Percentiles rank a stretch among this genome's conserved stretches.
Evolutionary conservation across 1,140 invertebrate species (phyloP).

Genomic region (Drosophila kurseongensis): DNA sequence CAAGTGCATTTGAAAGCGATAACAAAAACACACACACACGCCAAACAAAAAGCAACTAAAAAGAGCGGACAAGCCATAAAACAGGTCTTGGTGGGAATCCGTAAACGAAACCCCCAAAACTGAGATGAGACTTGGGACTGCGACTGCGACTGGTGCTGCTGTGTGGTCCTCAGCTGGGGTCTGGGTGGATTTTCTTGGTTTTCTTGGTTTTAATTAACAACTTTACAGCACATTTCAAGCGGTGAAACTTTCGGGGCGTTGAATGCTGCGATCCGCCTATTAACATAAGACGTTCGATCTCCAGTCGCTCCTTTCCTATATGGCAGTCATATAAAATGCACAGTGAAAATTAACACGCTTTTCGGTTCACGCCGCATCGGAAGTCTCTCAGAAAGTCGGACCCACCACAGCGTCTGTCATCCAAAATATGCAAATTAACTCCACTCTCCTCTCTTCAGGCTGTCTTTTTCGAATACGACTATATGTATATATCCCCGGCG

Average conservation of each 20-base stretch:
- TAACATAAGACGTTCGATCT: constrained; percentile 78
- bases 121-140: constrained; percentile 9
- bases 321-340: constrained; percentile 71
- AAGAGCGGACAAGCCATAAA: constrained; percentile 13
- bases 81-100: constrained; percentile 68
- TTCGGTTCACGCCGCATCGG: constrained; percentile 75
- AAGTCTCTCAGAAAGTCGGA: constrained; percentile 42
- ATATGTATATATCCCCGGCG: constrained; percentile 21
- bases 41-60: constrained; percentile 4
- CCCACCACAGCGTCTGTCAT: constrained; percentile 76
- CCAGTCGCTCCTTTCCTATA: constrained; percentile 33
- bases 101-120: constrained; percentile 51
- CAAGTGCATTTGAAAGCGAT: constrained; percentile 58
- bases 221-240: constrained; percentile 74
- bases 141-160: constrained; percentile 29
- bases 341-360: constrained; percentile 83
- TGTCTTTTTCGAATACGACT: background rate
- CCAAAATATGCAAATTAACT: constrained; percentile 72
- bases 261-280: constrained; percentile 57
- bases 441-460: constrained; percentile 17
- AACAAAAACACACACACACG: constrained; percentile 27
- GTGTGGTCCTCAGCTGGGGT: constrained; percentile 48
- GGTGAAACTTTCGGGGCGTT: constrained; percentile 73
- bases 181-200: constrained; percentile 56
- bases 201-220: constrained; percentile 79